Evolutionary conservation across 35 echinoderm and acorn worm species (phyloP), one percentile per base, ranked within the genome.

Genomic region (Anneissia japonica): DNA sequence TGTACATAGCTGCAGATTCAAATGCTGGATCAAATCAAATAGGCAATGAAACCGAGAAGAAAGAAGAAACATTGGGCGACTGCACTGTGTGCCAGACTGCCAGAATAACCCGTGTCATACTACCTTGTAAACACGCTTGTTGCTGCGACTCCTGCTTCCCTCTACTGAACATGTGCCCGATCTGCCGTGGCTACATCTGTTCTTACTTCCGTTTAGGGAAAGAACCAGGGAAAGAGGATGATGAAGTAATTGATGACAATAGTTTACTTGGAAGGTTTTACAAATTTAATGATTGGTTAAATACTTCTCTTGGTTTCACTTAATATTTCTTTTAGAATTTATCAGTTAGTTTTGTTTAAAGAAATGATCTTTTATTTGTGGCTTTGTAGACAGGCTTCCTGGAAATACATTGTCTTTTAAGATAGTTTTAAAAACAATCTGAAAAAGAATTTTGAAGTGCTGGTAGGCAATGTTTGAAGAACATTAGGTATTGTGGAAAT

Each of bases 111-210:
- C 77, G 84, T 35, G 88, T 90, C 31, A 90, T 94, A 35, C 39
- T 94, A 31, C 92, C 92, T 0, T 94, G 92, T 51, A 72, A 88
- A 31, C 92, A 94, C 74, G 92, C 84, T 16, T 94, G 92, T 74
- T 34, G 90, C 31, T 94, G 92, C 73, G 73, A 94, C 33, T 36
- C 77, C 7, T 94, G 92, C 84, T 41, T 94, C 19, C 41, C 40
- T 34, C 32, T 94, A 31, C 36, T 94, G 23, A 64, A 46, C 31
- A 90, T 85, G 43, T 94, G 92, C 79, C 92, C 92, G 4, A 94
- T 94, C 56, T 94, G 92, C 51, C 36, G 92, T 39, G 88, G 88
- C 7, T 56, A 64, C 21, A 88, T 94, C 19, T 26, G 35, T n/a
- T 90, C 88, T 7, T 84, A 90, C 64, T 94, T 94, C 45, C 26